Evolutionary conservation across 2,888 invertebrate genomes (phyloP).

Genomic region (Nebria salina): DNA sequence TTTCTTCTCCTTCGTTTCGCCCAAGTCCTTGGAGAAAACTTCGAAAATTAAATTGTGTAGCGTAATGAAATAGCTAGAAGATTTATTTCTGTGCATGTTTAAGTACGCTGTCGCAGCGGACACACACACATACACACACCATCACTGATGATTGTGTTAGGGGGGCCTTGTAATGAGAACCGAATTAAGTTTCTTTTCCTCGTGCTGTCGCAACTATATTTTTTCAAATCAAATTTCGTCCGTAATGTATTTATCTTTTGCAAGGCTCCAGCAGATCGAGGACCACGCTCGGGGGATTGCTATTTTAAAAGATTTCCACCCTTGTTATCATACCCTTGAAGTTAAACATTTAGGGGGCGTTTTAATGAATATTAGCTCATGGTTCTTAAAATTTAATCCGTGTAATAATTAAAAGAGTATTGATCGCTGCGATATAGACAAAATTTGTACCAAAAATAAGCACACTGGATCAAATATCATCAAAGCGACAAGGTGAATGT

Average conservation of each 20-base stretch:
- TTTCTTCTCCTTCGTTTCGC: slow-evolving; percentile 31
- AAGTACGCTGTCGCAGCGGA: slow-evolving; percentile 34
- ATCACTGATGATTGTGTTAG: not conserved
- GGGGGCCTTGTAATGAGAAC: slow-evolving; percentile 25
- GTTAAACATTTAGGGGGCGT: slow-evolving; percentile 39
- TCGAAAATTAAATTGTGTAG: slow-evolving; percentile 42
- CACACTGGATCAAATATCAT: not conserved
- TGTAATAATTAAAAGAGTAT: slow-evolving; percentile 34
- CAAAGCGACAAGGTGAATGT: not conserved
- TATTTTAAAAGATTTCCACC: slow-evolving; percentile 26
- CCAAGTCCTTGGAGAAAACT: slow-evolving; percentile 37
- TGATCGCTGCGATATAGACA: slow-evolving; percentile 4
- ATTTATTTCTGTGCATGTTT: slow-evolving; percentile 44
- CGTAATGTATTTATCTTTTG: slow-evolving; percentile 42
- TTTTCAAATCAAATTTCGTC: slow-evolving; percentile 42
- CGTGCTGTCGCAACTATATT: slow-evolving; percentile 32
- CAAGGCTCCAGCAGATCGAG: slow-evolving; percentile 21
- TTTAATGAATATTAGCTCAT: slow-evolving; percentile 45
- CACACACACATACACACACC: not conserved
- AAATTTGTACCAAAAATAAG: not conserved
- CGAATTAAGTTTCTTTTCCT: slow-evolving; percentile 40
- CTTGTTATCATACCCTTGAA: slow-evolving; percentile 30
- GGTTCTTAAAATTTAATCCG: slow-evolving; percentile 33
- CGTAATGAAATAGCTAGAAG: slow-evolving; percentile 42
- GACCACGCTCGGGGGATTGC: slow-evolving; percentile 24